A percentile compares a stretch with the other conserved stretches of the same genome.
Evolutionary conservation across 1,140 invertebrate species (phyloP).

Genomic region (Araneus ventricosus): DNA sequence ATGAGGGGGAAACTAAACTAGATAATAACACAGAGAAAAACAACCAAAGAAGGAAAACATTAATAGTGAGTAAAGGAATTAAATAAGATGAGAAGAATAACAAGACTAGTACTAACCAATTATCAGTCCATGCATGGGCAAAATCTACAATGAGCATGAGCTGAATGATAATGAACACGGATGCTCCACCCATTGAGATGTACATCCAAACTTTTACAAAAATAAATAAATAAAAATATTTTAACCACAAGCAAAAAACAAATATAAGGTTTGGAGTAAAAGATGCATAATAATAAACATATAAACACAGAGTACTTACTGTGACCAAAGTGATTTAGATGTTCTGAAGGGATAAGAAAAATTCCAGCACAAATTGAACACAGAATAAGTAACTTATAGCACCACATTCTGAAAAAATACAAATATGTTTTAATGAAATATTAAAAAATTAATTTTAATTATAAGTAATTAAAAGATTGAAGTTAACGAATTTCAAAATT

Average conservation of each 20-base stretch:
- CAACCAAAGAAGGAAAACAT: too few species aligned
- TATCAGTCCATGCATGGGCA: conserved; percentile 97
- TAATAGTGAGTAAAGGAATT: too few species aligned
- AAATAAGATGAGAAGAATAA: background rate
- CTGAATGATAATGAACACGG: conserved; percentile 98
- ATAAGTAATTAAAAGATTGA: too few species aligned
- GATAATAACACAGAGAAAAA: background rate
- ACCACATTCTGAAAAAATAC: conserved; percentile 77
- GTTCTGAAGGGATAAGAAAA: conserved; percentile 78
- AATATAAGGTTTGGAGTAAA: background rate
- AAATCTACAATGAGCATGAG: conserved; percentile 98
- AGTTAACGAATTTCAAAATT: too few species aligned
- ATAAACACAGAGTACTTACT: conserved; percentile 39
- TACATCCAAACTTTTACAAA: conserved; percentile 93
- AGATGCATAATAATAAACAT: background rate
- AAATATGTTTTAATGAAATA: background rate
- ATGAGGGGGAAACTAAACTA: background rate
- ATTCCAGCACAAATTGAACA: conserved; percentile 77
- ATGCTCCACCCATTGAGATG: conserved; percentile 97
- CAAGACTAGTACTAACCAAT: conserved; percentile 87
- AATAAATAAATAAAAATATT: conserved; percentile 24
- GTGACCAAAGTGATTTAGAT: conserved; percentile 60
- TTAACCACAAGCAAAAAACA: background rate
- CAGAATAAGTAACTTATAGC: conserved; percentile 78
- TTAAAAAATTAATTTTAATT: background rate